Base-by-base conservation (phyloP, 2,888 invertebrate species). In the Gortyna flavago region DNA sequence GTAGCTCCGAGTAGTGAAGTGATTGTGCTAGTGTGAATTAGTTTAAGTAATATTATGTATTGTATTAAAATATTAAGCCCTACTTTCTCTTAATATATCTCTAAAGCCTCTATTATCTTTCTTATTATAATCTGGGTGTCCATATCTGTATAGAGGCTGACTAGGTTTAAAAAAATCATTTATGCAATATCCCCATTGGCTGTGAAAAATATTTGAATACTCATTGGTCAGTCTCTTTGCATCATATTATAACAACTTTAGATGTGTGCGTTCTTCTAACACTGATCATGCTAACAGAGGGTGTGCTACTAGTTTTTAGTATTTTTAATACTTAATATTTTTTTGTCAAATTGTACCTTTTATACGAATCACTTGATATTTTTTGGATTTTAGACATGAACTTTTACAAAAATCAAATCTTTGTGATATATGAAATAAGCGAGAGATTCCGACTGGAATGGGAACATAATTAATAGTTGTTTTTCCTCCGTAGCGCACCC, bases 401-500 rank as follows among this genome's bases (percentile, higher is more conserved):
- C 3, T 57, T 57, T 57, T 41, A 38, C 7, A 41, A 54, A 67
- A 41, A 65, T 62, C 21, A 16, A 38, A 29, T 68, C 0, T 48
- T 73, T 65, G 18, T 54, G 11, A 57, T 59, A n/a, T 25, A 54
- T 25, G 25, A n/a, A 62, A 0, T 51, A 61, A 70, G 25, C 54
- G 13, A 74, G 38, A 71, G 32, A 48, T 21, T 67, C 8, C 13
- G 68, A 29, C 16, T 62, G 59, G 51, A 71, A 66, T 67, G 66
- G 75, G 61, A 83, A 75, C 70, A 76, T 74, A 80, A 83, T 86
- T 87, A 86, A 85, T 75, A 72, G 51, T 81, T 75, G 79, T 85
- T 88, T 95, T 95, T 95, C 90, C 91, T 95, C 93, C 95, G 92
- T 96, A 96, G 96, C 95, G 96, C 96, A 93, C 96, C 96, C 94